Conservation (phyloP, 2,797 vertebrate genomes). For the Betta splendens region DNA sequence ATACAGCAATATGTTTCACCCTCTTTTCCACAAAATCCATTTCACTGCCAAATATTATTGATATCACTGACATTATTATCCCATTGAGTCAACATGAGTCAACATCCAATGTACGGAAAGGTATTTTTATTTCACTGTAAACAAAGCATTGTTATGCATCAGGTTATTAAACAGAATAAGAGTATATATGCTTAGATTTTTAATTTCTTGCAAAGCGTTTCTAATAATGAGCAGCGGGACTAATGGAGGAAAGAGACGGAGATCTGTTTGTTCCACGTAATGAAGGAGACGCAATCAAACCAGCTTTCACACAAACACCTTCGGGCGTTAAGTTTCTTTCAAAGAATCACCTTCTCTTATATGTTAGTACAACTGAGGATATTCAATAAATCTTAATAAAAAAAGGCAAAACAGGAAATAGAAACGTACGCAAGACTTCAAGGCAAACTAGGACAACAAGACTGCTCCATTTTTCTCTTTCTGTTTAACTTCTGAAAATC, state of each 20-base stretch:
- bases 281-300: conserved; percentile 38
- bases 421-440: conserved; percentile 49
- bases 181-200: conserved; percentile 18
- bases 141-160: conserved; percentile 44
- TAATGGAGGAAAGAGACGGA: conserved; percentile 37
- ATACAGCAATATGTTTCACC: conserved; percentile 62
- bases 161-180: conserved; percentile 46
- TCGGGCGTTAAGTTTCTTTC: conserved; percentile 42
- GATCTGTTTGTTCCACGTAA: conserved; percentile 37
- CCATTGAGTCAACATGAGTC: conserved; percentile 46
- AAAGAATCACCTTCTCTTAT: conserved; percentile 49
- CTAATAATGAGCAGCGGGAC: conserved; percentile 53
- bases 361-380: conserved; percentile 44
- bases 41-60: conserved; percentile 61
- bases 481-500: conserved; percentile 49
- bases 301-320: conserved; percentile 42
- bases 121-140: conserved; percentile 36
- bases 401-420: conserved; percentile 23
- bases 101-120: conserved; percentile 45
- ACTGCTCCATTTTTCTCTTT: conserved; percentile 38
- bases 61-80: conserved; percentile 63
- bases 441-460: conserved; percentile 49
- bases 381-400: conserved; percentile 67
- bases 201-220: conserved; percentile 41
- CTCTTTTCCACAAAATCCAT: conserved; percentile 47